A percentile compares a stretch with the other conserved stretches of the same genome.
Evolutionary conservation across 2,888 invertebrate genomes (phyloP).

Genomic region (Sarcophaga subvicina): DNA sequence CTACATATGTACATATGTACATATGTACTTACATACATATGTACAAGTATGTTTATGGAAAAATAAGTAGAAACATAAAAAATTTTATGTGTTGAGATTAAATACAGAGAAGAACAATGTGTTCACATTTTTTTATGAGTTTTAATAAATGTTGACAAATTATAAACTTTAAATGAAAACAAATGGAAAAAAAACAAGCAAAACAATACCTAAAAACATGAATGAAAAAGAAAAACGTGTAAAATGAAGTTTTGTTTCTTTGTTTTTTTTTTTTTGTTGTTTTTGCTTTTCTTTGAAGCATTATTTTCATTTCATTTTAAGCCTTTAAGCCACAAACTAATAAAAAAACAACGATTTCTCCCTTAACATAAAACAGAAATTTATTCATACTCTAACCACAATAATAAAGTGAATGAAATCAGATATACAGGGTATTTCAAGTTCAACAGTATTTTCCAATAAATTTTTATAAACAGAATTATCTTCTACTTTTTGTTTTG

Average conservation of each 20-base stretch:
- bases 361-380: conserved; percentile 7
- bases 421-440: background rate
- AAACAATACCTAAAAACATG: conserved; percentile 13
- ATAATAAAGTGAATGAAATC: background rate
- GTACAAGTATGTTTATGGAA: background rate
- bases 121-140: conserved; percentile 30
- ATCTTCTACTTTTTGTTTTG: no score
- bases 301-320: conserved; percentile 15
- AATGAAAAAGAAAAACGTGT: conserved; percentile 38
- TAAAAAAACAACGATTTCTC: conserved; percentile 56
- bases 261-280: background rate
- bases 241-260: conserved; percentile 24
- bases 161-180: conserved; percentile 40
- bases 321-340: conserved; percentile 49
- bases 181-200: background rate
- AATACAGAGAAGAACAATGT: conserved; percentile 31
- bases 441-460: no score
- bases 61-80: conserved; percentile 54
- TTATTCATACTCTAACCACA: no score
- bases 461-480: no score
- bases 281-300: background rate
- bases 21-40: no score
- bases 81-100: conserved; percentile 46
- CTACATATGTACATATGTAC: no score
- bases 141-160: conserved; percentile 63